Conservation (phyloP, 1,140 invertebrate species). For the Drosophila nasuta region DNA sequence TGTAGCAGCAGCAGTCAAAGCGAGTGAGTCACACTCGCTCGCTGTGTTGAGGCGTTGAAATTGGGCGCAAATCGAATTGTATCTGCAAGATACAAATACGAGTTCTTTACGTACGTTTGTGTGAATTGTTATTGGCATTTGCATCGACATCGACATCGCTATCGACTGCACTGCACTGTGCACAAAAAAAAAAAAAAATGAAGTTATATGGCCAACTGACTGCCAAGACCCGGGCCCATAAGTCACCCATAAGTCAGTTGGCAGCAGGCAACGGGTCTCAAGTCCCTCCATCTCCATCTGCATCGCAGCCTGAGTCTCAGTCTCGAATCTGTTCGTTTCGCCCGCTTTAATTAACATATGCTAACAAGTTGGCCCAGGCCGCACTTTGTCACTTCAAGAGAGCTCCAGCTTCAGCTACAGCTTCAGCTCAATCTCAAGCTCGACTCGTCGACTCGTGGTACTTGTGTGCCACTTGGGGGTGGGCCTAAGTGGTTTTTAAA, state of each 20-base stretch:
- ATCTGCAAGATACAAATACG: constrained; percentile 39
- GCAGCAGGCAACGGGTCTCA: constrained; percentile 65
- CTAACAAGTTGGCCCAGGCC: constrained; percentile 79
- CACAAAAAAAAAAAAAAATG: constrained; percentile 61
- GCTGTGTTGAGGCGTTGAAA: constrained; percentile 75
- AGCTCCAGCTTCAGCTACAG: constrained; percentile 2
- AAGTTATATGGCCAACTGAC: constrained; percentile 66
- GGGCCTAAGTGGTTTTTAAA: constrained; percentile 82
- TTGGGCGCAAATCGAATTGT: constrained; percentile 81
- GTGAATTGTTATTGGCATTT: constrained; percentile 67
- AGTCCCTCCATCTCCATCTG: constrained; percentile 11
- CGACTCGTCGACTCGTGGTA: constrained; percentile 25
- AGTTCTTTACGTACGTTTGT: constrained; percentile 6
- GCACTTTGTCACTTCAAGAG: constrained; percentile 80
- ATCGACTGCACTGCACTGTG: constrained; percentile 35
- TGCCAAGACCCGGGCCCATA: constrained; percentile 57
- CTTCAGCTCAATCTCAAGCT: neutral
- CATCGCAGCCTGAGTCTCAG: neutral
- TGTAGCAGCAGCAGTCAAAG: constrained; percentile 59
- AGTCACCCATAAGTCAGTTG: constrained; percentile 72
- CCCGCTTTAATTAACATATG: constrained; percentile 83
- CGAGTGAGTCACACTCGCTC: constrained; percentile 58
- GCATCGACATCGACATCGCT: constrained; percentile 41
- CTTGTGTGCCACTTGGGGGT: constrained; percentile 69
- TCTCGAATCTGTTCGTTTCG: constrained; percentile 56